phyloP scores from a whole-genome alignment of 2,888 invertebrate species.

The Oligia strigilis region DNA sequence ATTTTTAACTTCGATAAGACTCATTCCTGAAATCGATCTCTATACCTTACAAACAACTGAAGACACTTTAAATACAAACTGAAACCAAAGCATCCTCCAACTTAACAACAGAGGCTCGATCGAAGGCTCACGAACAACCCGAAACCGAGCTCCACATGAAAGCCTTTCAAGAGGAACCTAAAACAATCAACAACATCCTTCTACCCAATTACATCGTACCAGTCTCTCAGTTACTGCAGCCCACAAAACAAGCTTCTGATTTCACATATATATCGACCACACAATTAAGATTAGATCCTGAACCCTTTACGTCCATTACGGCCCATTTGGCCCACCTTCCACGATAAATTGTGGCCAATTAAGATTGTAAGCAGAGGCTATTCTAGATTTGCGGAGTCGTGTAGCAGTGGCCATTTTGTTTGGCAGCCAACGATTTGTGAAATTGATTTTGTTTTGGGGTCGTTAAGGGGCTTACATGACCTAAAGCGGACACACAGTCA shows the following conservation, averaged over 20 bases:
- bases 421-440: conserved; percentile 38
- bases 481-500: no score
- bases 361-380: conserved; percentile 68
- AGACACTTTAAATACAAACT: conserved; percentile 11
- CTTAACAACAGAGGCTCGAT: neutral
- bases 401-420: conserved; percentile 49
- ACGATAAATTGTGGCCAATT: conserved; percentile 75
- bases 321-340: conserved; percentile 72
- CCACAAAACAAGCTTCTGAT: conserved; percentile 62
- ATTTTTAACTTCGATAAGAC: no score
- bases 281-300: conserved; percentile 77
- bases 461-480: neutral
- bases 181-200: conserved; percentile 47
- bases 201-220: conserved; percentile 25
- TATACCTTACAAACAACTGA: neutral
- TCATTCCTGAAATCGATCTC: neutral
- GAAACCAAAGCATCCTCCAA: conserved; percentile 15
- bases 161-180: conserved; percentile 38
- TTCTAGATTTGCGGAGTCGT: conserved; percentile 51
- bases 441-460: conserved; percentile 50
- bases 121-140: conserved; percentile 12
- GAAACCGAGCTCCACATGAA: neutral
- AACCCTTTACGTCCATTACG: conserved; percentile 72
- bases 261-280: conserved; percentile 67
- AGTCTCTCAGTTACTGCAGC: conserved; percentile 26